Evolutionary conservation across 2,888 invertebrate genomes (phyloP).

Genomic region (Melieria omissa): DNA sequence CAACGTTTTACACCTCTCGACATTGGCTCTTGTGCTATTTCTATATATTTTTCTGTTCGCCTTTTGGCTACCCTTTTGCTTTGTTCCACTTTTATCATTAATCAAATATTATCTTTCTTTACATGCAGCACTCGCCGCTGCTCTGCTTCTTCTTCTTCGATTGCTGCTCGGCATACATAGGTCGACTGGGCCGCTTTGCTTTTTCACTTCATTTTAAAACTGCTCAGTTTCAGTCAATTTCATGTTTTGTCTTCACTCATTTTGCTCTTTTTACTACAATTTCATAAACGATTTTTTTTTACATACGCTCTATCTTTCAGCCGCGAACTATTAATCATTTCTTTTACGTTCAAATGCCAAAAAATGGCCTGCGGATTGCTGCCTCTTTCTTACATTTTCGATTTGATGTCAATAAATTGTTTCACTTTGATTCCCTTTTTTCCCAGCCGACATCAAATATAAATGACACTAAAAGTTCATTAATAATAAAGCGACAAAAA

Average conservation of each 20-base stretch:
- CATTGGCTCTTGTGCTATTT: too few relatives aligned
- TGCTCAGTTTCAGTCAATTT: constrained; percentile 6
- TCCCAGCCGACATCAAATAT: constrained; percentile 23
- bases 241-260: constrained; percentile 1
- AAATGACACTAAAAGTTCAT: constrained; percentile 59
- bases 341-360: constrained; percentile 31
- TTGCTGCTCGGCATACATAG: neutral
- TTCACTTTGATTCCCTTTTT: constrained; percentile 49
- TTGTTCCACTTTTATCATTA: constrained; percentile 35
- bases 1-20: too few relatives aligned
- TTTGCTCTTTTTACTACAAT: neutral
- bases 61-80: constrained; percentile 8
- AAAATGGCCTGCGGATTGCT: constrained; percentile 36
- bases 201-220: constrained; percentile 14
- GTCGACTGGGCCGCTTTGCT: constrained; percentile 3
- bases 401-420: constrained; percentile 59
- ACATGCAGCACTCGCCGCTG: constrained; percentile 21
- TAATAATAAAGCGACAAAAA: constrained; percentile 47
- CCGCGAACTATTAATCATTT: constrained; percentile 35
- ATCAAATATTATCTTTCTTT: constrained; percentile 36
- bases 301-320: constrained; percentile 2
- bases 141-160: neutral
- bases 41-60: constrained; percentile 11
- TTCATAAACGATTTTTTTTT: constrained; percentile 9
- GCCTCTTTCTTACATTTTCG: constrained; percentile 44